A percentile compares a stretch with the other conserved stretches of the same genome.
Evolutionary conservation across 2,888 invertebrate genomes (phyloP).

Genomic region (Chesias legatella): DNA sequence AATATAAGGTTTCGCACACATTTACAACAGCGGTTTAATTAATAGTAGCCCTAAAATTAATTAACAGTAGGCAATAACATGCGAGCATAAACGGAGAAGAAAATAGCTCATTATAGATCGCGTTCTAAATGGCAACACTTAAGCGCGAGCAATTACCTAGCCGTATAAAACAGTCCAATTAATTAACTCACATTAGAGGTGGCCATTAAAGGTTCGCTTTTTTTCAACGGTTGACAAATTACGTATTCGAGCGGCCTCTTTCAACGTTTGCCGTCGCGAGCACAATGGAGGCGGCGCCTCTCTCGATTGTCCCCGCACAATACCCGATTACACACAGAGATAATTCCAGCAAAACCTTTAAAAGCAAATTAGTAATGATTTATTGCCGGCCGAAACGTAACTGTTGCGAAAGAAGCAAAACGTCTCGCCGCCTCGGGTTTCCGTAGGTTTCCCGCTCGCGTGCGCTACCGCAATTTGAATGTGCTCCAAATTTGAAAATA

Average conservation of each 20-base stretch:
- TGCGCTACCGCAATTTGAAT: slow-evolving; percentile 75
- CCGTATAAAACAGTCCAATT: slow-evolving; percentile 56
- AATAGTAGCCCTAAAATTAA: slow-evolving; percentile 21
- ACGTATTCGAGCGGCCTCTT: slow-evolving; percentile 57
- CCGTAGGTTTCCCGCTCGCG: slow-evolving; percentile 70
- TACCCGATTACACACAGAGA: slow-evolving; percentile 70
- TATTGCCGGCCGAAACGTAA: slow-evolving; percentile 49
- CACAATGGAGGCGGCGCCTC: slow-evolving; percentile 53
- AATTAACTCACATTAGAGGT: slow-evolving; percentile 58
- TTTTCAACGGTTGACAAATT: slow-evolving; percentile 66
- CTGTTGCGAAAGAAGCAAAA: slow-evolving; percentile 60
- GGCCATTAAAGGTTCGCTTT: slow-evolving; percentile 63
- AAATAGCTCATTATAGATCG: slow-evolving; percentile 28
- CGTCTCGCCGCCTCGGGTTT: slow-evolving; percentile 55
- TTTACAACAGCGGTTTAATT: slow-evolving; percentile 9
- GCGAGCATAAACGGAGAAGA: slow-evolving; percentile 16
- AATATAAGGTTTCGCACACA: slow-evolving; percentile 6
- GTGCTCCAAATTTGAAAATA: slow-evolving; percentile 78
- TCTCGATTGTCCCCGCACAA: slow-evolving; percentile 62
- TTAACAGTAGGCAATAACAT: slow-evolving; percentile 19
- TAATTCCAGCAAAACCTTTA: slow-evolving; percentile 75
- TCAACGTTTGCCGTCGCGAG: slow-evolving; percentile 40
- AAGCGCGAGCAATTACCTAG: slow-evolving; percentile 54
- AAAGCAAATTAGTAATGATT: slow-evolving; percentile 80
- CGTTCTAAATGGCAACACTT: slow-evolving; percentile 43